Base-by-base conservation (phyloP, 2,797 vertebrate species). In the Enteromius paludinosus region DNA sequence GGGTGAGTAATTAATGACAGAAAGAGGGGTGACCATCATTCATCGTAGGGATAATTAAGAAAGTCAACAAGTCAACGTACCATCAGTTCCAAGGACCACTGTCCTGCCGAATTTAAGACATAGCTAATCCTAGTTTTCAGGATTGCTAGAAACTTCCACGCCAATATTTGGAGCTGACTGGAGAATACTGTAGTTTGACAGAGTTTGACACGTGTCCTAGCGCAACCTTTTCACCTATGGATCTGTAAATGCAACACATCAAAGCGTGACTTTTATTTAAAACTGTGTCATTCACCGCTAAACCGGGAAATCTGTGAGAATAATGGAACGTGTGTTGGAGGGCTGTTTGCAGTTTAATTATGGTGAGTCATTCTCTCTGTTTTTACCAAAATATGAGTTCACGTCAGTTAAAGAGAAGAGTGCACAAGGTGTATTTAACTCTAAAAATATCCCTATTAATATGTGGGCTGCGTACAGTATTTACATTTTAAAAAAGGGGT, bases 321-420 rank as follows among this genome's bases (percentile, higher is more conserved):
- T 30, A 71, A 71, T 30, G 15, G 8, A 47, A 49, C 4, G 2
- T 18, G 43, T 45, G 33, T 41, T 82, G 69, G 49, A 69, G 84
- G 49, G 45, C 45, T n/a, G 65, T 85, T 85, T 65, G 68, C 1
- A 9, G 25, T 23, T 35, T 41, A 66, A 52, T 69, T 56, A 30
- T 43, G 18, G 17, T 64, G 69, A 85, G 70, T 82, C 59, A 78
- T 72, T 43, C 49, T 62, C 52, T 52, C 41, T 38, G 33, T 73
- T 70, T 78, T 70, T 52, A 23, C 52, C 49, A 54, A 41, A 81
- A 56, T 38, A 33, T 33, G 65, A 61, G 9, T 41, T 28, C 17
- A 54, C 18, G n/a, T 4, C 9, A 28, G 35, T 52, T 41, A 4
- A 75, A 76, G 10, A 41, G 59, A 52, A 4, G 25, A 17, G 35